phyloP scores from a whole-genome alignment of 2,888 invertebrate genomes.

The Melieria picta region DNA sequence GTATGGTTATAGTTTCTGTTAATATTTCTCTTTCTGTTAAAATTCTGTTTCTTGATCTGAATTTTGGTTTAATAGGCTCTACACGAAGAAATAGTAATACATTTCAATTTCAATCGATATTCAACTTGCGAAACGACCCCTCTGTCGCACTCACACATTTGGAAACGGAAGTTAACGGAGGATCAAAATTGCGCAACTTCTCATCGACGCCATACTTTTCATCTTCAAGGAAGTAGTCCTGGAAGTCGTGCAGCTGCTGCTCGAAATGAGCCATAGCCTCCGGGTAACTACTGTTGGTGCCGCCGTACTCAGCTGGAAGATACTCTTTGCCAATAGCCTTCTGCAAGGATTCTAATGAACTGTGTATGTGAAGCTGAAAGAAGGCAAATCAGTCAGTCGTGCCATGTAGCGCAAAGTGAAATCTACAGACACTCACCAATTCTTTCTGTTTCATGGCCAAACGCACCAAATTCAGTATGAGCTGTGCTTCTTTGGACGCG shows the following conservation, averaged over 20 bases:
- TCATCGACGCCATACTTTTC: conserved; percentile 54
- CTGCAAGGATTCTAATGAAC: conserved; percentile 57
- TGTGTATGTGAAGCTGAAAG: conserved; percentile 55
- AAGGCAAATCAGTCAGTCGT: not conserved
- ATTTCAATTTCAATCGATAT: conserved; percentile 51
- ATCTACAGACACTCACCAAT: conserved; percentile 47
- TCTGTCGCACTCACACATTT: conserved; percentile 40
- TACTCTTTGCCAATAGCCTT: conserved; percentile 71
- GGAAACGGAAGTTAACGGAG: not conserved
- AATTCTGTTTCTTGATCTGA: not conserved
- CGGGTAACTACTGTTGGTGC: conserved; percentile 68
- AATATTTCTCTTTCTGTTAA: not conserved
- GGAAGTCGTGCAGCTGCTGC: conserved; percentile 47
- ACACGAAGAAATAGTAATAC: not conserved
- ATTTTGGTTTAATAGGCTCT: not conserved
- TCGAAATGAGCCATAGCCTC: conserved; percentile 51
- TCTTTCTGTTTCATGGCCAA: conserved; percentile 59
- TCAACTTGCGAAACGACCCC: conserved; percentile 56
- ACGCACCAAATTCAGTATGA: conserved; percentile 54
- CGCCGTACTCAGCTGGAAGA: conserved; percentile 76
- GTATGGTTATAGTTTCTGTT: not conserved
- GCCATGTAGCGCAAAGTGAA: not conserved
- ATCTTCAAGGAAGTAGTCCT: conserved; percentile 56
- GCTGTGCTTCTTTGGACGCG: conserved; percentile 57
- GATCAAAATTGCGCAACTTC: conserved; percentile 38